Base-by-base conservation (phyloP, 2,797 vertebrate genomes). In the Parotocinclus haroldoi region DNA sequence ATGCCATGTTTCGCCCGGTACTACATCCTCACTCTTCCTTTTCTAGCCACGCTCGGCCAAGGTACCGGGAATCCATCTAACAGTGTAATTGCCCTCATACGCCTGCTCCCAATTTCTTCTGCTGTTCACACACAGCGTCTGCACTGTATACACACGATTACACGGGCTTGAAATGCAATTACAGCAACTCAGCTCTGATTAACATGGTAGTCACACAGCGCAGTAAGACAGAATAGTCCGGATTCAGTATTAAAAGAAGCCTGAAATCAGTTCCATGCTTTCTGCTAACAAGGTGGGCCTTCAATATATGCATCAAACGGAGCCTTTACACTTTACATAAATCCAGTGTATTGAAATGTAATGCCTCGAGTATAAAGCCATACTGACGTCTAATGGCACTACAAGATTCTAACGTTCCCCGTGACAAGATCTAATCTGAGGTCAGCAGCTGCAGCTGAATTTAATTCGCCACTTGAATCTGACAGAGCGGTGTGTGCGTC, bases 121-220 rank as follows among this genome's bases (percentile, higher is more conserved):
- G 9, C 8, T 27, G 48, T 51, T 54, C 62, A 42, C 46, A 38
- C 53, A 19, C 48, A 7, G 37, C 5, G 48, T 17, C 44, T 27
- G 27, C 27, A 27, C 5, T 27, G 56, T 46, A 51, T 58, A 60
- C 55, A 58, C 44, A 52, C 58, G 61, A 74, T 69, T 74, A 58
- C 38, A 63, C n/a, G 55, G 63, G 59, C 6, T 59, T 45, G 11
- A 14, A 52, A 48, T 12, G 45, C 49, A 75, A 61, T 69, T 59
- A 56, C 60, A 73, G 49, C 49, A 63, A 37, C 65, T 71, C 58
- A 58, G 58, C 61, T 53, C 18, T 71, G 73, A 75, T 73, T 77
- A 73, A 65, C 27, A 71, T 66, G 53, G 64, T 58, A 73, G 59
- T 53, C 27, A 27, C 27, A 27, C 27, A 27, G 27, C 27, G 27